Conservation (phyloP, 1,140 invertebrate species). For the Neodiprion virginianus region DNA sequence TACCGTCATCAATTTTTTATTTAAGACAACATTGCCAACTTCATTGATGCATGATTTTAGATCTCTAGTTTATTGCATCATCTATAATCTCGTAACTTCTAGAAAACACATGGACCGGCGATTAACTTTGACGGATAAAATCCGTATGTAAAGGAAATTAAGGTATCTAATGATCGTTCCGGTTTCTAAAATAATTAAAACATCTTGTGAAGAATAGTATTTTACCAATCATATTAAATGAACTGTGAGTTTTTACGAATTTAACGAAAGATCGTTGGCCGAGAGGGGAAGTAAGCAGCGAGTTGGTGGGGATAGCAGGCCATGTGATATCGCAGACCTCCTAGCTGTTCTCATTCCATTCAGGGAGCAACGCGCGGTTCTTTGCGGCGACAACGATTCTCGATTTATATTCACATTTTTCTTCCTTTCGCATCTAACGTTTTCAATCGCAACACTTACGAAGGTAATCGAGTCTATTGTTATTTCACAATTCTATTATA, state of each 20-base stretch:
- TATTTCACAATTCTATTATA: not conserved
- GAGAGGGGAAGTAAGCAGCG: not conserved
- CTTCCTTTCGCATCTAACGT: not conserved
- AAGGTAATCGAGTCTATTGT: not conserved
- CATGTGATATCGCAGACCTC: slow-evolving; percentile 40
- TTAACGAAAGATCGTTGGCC: not conserved
- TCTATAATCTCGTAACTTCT: slow-evolving; percentile 28
- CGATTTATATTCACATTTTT: not conserved
- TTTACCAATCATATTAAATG: not conserved
- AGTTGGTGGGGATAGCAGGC: slow-evolving; percentile 15
- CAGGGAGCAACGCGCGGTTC: slow-evolving; percentile 42
- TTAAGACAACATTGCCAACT: not conserved
- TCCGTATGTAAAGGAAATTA: not conserved
- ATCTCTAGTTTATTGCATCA: slow-evolving; percentile 25
- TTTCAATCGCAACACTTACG: not conserved
- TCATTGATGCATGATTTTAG: not conserved
- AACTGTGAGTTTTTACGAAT: too few relatives aligned
- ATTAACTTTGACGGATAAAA: not conserved
- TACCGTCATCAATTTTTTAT: too few relatives aligned
- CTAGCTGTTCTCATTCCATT: slow-evolving; percentile 27
- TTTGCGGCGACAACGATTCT: not conserved
- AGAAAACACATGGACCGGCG: slow-evolving; percentile 22
- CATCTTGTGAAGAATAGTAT: not conserved
- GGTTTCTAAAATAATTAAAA: slow-evolving; percentile 14
- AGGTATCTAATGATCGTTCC: too few relatives aligned